Base-by-base conservation (phyloP, 2,113 vertebrate genomes). In the Gymnocephalus cernua region DNA sequence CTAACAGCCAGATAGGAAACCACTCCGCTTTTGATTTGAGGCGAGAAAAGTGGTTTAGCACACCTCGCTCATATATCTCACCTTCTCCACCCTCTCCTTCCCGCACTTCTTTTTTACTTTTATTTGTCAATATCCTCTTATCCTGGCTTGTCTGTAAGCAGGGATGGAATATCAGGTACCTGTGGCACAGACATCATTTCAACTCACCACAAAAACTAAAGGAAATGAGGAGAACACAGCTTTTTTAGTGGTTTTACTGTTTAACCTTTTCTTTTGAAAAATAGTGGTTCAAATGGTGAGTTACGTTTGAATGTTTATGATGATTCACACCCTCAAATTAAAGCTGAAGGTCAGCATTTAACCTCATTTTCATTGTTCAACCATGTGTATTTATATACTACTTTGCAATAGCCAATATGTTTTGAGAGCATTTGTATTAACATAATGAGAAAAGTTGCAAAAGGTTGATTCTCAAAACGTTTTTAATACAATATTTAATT, bases 1-100 rank as follows among this genome's bases (percentile, higher is more conserved):
- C 64, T 88, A 90, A 90, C 83, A 79, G 77, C 91, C 89, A 88
- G 92, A 93, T 91, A 88, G 90, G 86, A 92, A 91, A 92, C 89
- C 84, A 85, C 92, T 91, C 85, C 71, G 78, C 90, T 90, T 92
- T 92, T 90, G 90, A 93, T 92, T 91, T 86, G 74, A 90, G 73
- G 84, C 14, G 45, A 86, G 87, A 90, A 88, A 90, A 93, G 88
- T 91, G 83, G 83, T 91, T 92, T 89, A 89, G 82, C 87, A 88
- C 71, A 82, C 67, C 82, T 87, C 82, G 86, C 80, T 90, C 80
- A 88, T 88, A 90, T 91, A 85, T 90, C 81, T 88, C 81, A 83
- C 83, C 83, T 86, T 41, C 79, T 27, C 64, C 19, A 21, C 14
- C 16, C 21, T 64, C 74, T 74, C 56, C 66, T 75, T 45, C 69